A percentile compares a stretch with the other conserved stretches of the same genome.
Evolutionary conservation across 2,797 vertebrate genomes (phyloP).

Genomic region (Protosalanx chinensis): DNA sequence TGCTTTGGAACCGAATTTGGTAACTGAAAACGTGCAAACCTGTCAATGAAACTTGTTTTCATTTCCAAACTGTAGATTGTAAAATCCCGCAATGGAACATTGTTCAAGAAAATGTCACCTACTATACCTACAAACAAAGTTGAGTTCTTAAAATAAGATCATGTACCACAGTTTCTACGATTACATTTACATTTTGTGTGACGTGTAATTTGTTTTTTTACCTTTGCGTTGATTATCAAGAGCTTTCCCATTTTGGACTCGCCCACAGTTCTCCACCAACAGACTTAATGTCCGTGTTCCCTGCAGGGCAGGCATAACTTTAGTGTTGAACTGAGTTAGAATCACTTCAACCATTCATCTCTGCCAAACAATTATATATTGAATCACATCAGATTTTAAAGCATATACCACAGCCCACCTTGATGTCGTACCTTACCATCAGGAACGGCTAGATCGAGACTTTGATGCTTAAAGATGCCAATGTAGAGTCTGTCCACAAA

Average conservation of each 20-base stretch:
- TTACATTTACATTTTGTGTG: too few species aligned
- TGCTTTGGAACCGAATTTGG: neutral
- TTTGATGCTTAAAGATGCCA: conserved; percentile 83
- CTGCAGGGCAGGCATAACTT: conserved; percentile 60
- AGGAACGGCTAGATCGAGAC: conserved; percentile 75
- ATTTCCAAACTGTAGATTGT: conserved; percentile 93
- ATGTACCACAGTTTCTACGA: conserved; percentile 18
- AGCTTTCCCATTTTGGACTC: conserved; percentile 80
- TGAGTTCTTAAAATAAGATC: conserved; percentile 33
- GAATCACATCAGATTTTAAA: too few species aligned
- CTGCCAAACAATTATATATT: conserved; percentile 10
- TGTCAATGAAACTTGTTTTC: conserved; percentile 85
- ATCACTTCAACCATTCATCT: neutral
- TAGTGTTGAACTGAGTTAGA: neutral
- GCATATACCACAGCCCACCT: neutral
- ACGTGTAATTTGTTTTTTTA: conserved; percentile 34
- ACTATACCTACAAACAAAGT: conserved; percentile 80
- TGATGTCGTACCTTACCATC: conserved; percentile 78
- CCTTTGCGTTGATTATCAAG: conserved; percentile 92
- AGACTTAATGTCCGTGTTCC: conserved; percentile 80
- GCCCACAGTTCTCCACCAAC: conserved; percentile 90
- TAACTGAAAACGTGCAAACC: conserved; percentile 69
- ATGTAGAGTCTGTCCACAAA: conserved; percentile 85
- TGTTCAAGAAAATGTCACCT: conserved; percentile 87
- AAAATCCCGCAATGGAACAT: conserved; percentile 83